Conservation (phyloP, 1,140 invertebrate genomes). For the Formica selysi region DNA sequence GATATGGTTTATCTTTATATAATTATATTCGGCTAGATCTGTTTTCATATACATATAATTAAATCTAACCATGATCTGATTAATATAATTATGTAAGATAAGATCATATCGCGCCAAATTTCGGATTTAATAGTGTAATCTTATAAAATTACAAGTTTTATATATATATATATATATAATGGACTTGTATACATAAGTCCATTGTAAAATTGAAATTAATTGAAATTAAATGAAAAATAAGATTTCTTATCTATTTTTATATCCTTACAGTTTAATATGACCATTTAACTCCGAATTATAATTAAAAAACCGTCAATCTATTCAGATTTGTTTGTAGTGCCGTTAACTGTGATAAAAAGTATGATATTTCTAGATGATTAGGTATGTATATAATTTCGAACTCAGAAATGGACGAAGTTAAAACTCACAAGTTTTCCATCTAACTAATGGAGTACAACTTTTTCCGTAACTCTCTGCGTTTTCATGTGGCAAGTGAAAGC, state of each 20-base stretch:
- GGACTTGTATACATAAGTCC: too few species aligned
- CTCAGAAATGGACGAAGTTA: constrained; percentile 31
- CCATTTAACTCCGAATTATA: background rate
- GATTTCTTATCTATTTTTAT: background rate
- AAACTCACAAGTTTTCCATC: constrained; percentile 52
- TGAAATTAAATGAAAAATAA: background rate
- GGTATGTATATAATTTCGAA: constrained; percentile 58
- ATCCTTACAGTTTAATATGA: background rate
- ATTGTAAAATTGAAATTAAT: background rate
- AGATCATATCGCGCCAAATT: too few species aligned
- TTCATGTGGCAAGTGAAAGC: constrained; percentile 47
- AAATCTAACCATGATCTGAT: too few species aligned
- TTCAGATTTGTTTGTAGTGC: background rate
- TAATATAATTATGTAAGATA: too few species aligned
- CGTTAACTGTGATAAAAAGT: background rate
- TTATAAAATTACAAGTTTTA: too few species aligned
- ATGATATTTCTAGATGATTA: background rate
- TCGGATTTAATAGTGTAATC: too few species aligned
- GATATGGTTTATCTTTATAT: too few species aligned
- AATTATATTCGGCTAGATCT: too few species aligned
- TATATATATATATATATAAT: too few species aligned
- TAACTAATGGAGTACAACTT: constrained; percentile 64
- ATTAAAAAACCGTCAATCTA: background rate
- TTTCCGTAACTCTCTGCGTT: constrained; percentile 61
- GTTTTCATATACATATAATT: too few species aligned